phyloP scores from a whole-genome alignment of 2,888 invertebrate genomes.

The Leptopilina drosophilae region DNA sequence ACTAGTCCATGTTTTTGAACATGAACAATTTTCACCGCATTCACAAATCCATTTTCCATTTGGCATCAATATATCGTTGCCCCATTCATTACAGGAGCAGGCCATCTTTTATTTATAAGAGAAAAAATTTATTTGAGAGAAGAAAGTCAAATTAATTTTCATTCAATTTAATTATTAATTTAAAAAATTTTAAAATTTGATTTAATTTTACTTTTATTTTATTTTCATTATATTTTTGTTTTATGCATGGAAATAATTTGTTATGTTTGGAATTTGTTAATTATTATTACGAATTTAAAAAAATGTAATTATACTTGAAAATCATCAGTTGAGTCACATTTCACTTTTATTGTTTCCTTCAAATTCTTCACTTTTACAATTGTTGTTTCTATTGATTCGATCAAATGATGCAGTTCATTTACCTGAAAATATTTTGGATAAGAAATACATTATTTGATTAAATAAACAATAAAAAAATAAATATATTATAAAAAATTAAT shows the following conservation, averaged over 20 bases:
- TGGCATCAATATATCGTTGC: slow-evolving; percentile 46
- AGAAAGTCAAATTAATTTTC: too few species aligned
- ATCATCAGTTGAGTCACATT: slow-evolving; percentile 25
- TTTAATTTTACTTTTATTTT: too few species aligned
- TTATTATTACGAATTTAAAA: background rate
- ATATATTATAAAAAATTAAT: background rate
- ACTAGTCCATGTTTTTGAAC: slow-evolving; percentile 30
- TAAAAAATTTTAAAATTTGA: too few species aligned
- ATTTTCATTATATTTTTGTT: too few species aligned
- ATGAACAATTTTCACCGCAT: slow-evolving; percentile 52
- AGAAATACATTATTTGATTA: background rate
- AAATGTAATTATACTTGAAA: slow-evolving; percentile 34
- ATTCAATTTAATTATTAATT: too few species aligned
- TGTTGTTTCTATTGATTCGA: slow-evolving; percentile 53
- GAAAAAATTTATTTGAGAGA: too few species aligned
- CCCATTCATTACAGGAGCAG: slow-evolving; percentile 52
- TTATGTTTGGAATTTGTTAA: background rate
- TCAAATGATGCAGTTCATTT: slow-evolving; percentile 51
- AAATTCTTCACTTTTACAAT: slow-evolving; percentile 49
- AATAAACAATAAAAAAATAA: background rate
- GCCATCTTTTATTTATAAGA: background rate
- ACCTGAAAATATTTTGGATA: slow-evolving; percentile 45
- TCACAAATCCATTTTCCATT: slow-evolving; percentile 52
- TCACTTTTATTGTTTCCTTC: slow-evolving; percentile 43
- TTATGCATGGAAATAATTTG: too few species aligned